Evolutionary conservation across 2,888 invertebrate species (phyloP).

Genomic region (Galerucella nymphaeae): DNA sequence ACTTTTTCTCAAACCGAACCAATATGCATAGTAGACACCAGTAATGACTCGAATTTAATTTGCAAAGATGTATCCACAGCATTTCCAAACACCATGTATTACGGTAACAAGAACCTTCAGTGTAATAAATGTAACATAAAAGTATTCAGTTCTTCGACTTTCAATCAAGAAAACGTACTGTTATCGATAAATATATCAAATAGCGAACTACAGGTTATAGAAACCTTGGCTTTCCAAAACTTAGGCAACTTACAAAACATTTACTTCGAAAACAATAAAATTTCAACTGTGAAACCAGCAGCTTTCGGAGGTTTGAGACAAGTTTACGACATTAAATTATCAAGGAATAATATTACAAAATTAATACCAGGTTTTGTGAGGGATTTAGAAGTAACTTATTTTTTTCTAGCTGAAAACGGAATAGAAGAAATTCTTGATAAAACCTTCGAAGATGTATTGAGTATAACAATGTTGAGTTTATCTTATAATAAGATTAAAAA

Average conservation of each 20-base stretch:
- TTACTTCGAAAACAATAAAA: slow-evolving; percentile 55
- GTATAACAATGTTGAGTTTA: slow-evolving; percentile 56
- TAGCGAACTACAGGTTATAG: slow-evolving; percentile 54
- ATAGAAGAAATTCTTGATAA: slow-evolving; percentile 52
- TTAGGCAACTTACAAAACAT: slow-evolving; percentile 53
- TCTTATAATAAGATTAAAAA: slow-evolving; percentile 56
- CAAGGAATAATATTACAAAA: slow-evolving; percentile 53
- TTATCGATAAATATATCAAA: slow-evolving; percentile 55
- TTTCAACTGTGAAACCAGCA: slow-evolving; percentile 51
- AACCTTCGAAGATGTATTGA: slow-evolving; percentile 55
- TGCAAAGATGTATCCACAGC: slow-evolving; percentile 18
- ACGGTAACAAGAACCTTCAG: slow-evolving; percentile 56
- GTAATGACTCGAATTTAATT: slow-evolving; percentile 9
- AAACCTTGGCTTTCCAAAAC: slow-evolving; percentile 52
- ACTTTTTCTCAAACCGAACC: slow-evolving; percentile 6
- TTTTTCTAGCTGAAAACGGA: slow-evolving; percentile 55
- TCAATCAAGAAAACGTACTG: slow-evolving; percentile 54
- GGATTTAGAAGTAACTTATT: slow-evolving; percentile 53
- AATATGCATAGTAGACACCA: slow-evolving; percentile 18
- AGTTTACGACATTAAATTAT: slow-evolving; percentile 57
- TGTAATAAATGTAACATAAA: slow-evolving; percentile 56
- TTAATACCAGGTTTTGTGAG: slow-evolving; percentile 55
- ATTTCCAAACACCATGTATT: slow-evolving; percentile 44
- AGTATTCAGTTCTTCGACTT: slow-evolving; percentile 54
- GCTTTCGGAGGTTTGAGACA: slow-evolving; percentile 58